Conservation (phyloP, 1,140 invertebrate genomes). For the Diuraphis noxia region DNA sequence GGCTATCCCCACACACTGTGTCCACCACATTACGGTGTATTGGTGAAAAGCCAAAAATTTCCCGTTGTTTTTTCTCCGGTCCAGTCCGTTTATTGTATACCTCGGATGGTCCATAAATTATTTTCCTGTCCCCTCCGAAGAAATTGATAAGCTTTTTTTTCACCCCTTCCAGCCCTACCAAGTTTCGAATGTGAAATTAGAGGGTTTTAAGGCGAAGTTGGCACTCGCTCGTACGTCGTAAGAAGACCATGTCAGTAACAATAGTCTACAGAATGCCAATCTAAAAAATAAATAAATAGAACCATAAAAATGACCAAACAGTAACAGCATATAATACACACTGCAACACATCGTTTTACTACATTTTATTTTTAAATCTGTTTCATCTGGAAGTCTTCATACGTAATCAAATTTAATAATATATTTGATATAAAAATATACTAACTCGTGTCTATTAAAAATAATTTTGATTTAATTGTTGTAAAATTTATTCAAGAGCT, state of each 20-base stretch:
- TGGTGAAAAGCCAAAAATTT: conserved; percentile 54
- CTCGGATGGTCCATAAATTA: conserved; percentile 47
- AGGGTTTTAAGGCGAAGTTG: conserved; percentile 28
- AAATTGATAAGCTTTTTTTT: conserved; percentile 52
- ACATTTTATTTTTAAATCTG: neutral
- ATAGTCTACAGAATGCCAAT: neutral
- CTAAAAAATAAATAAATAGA: conserved; percentile 9
- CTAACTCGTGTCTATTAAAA: neutral
- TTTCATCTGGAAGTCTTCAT: neutral
- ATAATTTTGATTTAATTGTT: neutral
- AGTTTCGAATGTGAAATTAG: conserved; percentile 35
- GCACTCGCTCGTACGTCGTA: conserved; percentile 31
- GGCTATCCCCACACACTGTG: conserved; percentile 22
- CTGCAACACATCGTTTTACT: neutral
- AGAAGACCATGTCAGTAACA: conserved; percentile 22
- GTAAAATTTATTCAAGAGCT: neutral
- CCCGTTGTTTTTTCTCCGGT: conserved; percentile 45
- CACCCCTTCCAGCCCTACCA: neutral
- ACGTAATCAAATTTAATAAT: neutral
- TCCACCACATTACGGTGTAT: conserved; percentile 14
- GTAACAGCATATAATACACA: neutral
- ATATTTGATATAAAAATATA: neutral
- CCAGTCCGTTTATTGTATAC: conserved; percentile 49
- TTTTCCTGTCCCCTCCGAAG: neutral
- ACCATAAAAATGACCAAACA: neutral